Conservation (phyloP, 1,140 invertebrate genomes). For the Drosophila kepulauana region DNA sequence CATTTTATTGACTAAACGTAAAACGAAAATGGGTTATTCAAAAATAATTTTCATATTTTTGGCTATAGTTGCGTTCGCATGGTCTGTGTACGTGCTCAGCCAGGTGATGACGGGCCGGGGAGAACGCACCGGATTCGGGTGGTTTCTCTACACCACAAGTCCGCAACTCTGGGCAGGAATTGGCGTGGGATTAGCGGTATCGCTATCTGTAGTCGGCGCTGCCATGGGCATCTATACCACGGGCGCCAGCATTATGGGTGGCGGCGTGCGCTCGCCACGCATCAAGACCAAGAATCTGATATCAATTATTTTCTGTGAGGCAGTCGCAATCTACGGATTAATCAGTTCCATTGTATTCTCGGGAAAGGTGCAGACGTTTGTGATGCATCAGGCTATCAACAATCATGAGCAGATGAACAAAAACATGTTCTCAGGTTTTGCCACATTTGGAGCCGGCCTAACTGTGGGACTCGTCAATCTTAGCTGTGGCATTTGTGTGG, state of each 20-base stretch:
- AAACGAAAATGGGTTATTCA: slow-evolving; percentile 41
- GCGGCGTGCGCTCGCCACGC: slow-evolving; percentile 98
- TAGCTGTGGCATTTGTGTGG: slow-evolving; percentile 97
- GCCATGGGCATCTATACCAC: slow-evolving; percentile 99
- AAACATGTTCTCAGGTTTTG: slow-evolving; percentile 93
- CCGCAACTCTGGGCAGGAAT: slow-evolving; percentile 97
- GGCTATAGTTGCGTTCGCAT: slow-evolving; percentile 56
- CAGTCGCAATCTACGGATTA: slow-evolving; percentile 98
- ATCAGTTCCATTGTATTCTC: slow-evolving; percentile 99
- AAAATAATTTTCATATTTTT: slow-evolving; percentile 23
- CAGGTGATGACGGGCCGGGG: slow-evolving; percentile 94
- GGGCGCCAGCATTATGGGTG: slow-evolving; percentile 98
- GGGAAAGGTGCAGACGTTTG: slow-evolving; percentile 89
- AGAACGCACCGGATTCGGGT: slow-evolving; percentile 94
- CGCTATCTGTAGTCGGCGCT: slow-evolving; percentile 98
- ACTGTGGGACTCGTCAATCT: slow-evolving; percentile 97
- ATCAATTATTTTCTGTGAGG: slow-evolving; percentile 99
- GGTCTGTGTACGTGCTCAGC: slow-evolving; percentile 87
- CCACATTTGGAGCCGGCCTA: slow-evolving; percentile 97
- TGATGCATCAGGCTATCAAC: slow-evolving; percentile 45
- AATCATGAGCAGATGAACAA: slow-evolving; percentile 79
- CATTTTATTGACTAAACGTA: background rate
- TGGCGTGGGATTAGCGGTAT: slow-evolving; percentile 96
- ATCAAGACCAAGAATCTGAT: slow-evolving; percentile 99
- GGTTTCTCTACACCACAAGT: slow-evolving; percentile 93